Base-by-base conservation (phyloP, 2,113 vertebrate species). In the Callionymus lyra region DNA sequence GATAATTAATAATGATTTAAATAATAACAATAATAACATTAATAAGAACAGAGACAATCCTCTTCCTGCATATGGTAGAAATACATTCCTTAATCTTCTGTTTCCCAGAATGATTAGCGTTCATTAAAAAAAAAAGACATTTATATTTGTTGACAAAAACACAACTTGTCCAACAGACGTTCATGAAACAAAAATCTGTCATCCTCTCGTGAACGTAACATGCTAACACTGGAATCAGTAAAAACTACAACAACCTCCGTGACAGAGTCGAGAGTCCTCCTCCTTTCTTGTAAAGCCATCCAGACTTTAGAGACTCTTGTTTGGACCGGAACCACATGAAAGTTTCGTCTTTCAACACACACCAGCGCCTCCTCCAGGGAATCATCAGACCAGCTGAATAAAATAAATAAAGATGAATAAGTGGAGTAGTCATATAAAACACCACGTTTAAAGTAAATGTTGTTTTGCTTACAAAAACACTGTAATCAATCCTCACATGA, bases 311-410 rank as follows among this genome's bases (percentile, higher is more conserved):
- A 1, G 92, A 91, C 65, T 94, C 92, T 50, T 94, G 92, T 65
- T 94, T 94, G 62, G 92, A 92, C 31, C 92, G 87, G 80, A 94
- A 94, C 92, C 92, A 94, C 91, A 94, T 93, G 77, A 94, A 93
- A 32, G 90, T 93, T 58, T 94, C 92, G 0, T 94, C 92, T 68
- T 94, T 94, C 59, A 94, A 67, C 40, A 94, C 92, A 9, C 91
- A 94, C 92, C 91, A 94, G 18, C 91, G 90, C 16, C 88, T 82
- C 38, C 88, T 80, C 92, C 92, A 94, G 0, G 89, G 88, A 72
- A 90, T 93, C 91, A 94, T 94, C 42, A 94, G 77, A 11, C 91
- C 91, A 34, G 90, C 91, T 87, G 50, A 11, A 12, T 5, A n/a
- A 17, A 2, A 40, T 33, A 41, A 41, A n/a, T n/a, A n/a, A 0